Evolutionary conservation across 1,140 invertebrate species (phyloP), one percentile per base, ranked within the genome.

Genomic region (Goniozus legneri): DNA sequence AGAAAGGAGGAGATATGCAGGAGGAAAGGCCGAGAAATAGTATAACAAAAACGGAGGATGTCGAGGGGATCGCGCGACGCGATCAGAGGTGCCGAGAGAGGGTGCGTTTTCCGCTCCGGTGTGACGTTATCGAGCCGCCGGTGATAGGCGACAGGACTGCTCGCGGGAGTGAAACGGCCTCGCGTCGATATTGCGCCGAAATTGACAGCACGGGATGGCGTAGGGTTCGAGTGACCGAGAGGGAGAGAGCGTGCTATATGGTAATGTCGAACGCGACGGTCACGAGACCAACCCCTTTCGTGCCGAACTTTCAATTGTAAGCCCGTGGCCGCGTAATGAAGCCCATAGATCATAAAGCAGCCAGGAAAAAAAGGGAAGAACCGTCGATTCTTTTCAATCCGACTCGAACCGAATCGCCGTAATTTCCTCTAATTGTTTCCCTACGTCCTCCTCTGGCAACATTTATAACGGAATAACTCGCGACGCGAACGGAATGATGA

Each of bases 201-300:
- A 39, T 58, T 53, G 51, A 47, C 47, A 39, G 38, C 40, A 37
- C 44, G 56, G n/a, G n/a, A n/a, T n/a, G n/a, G n/a, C n/a, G n/a
- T n/a, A n/a, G n/a, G n/a, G n/a, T n/a, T n/a, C n/a, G n/a, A n/a
- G n/a, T n/a, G n/a, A n/a, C n/a, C n/a, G n/a, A n/a, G n/a, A n/a
- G n/a, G n/a, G n/a, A n/a, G n/a, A n/a, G n/a, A n/a, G n/a, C 51
- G 50, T 37, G 43, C 55, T 47, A 40, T 34, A 30, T 53, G 55
- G 36, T 53, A 40, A 51, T 58, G 55, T 41, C 44, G 55, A 59
- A 58, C 54, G 54, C 58, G 51, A 57, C 36, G 43, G 24, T 24
- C 37, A 35, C 10, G 31, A 31, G 44, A 51, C 47, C 56, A 37
- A 27, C 47, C 52, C 53, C 43, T 58, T 55, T 34, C 21, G 32